A percentile compares a stretch with the other conserved stretches of the same genome.
These are phyloP conservation scores for Lycopodina hypogea DNA, from an alignment of 37 sponge, comb jelly and placozoan species.

Conservation along the genomic window DNA sequence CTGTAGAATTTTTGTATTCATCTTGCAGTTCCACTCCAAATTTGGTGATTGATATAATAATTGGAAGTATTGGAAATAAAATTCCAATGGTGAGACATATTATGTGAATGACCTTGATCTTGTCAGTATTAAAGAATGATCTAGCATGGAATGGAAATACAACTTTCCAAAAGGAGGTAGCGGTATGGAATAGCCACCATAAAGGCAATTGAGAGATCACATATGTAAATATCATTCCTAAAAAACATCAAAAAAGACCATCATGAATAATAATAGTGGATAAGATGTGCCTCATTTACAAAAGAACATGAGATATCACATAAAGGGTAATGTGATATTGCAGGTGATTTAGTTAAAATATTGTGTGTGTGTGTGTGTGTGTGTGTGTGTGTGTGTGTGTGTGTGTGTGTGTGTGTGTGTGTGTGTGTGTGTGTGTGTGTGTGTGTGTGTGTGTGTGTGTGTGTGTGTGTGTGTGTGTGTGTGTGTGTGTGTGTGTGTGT, in stretches of 20 bases:
- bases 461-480: no score
- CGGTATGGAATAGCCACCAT: conserved; percentile 44
- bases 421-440: no score
- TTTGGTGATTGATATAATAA: conserved; percentile 1
- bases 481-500: no score
- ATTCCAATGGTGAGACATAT: conserved; percentile 8
- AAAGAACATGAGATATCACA: no score
- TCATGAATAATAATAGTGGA: no score
- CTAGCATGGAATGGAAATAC: conserved; percentile 7
- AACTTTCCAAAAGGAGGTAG: conserved; percentile 14
- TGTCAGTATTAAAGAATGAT: neutral
- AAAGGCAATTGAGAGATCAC: conserved; percentile 12
- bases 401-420: no score
- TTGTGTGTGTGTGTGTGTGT: no score
- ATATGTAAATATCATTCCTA: conserved; percentile 29
- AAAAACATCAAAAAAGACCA: neutral
- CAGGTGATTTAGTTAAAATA: no score
- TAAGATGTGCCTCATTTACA: no score
- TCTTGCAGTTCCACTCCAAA: conserved; percentile 1
- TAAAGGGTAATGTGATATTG: no score
- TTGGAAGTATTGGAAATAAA: conserved; percentile 19
- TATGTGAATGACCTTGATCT: conserved; percentile 32
- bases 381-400: no score
- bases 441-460: no score
- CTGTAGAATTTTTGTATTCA: neutral